Percentiles rank a stretch among this genome's conserved stretches.
These are phyloP conservation scores for Fregetta grallaria DNA, from an alignment of 2,113 vertebrate genomes.

Conservation along the genomic window DNA sequence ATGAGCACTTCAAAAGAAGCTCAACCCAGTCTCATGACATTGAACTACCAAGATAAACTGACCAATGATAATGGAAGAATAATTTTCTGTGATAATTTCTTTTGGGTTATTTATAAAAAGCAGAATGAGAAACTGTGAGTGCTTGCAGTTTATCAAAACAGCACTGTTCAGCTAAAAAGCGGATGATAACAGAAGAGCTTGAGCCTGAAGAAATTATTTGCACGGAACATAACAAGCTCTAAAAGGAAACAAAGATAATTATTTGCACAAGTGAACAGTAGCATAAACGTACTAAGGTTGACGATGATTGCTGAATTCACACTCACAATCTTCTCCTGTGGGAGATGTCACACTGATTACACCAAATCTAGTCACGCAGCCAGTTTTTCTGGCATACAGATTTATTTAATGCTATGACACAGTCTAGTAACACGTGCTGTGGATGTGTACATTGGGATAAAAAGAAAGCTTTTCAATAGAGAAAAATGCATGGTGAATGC, in stretches of 20 bases:
- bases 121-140: background rate
- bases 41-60: background rate
- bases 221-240: background rate
- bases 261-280: background rate
- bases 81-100: background rate
- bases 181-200: background rate
- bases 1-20: background rate
- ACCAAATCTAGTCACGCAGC: background rate
- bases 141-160: background rate
- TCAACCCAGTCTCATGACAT: background rate
- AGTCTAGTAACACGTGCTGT: background rate
- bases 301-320: background rate
- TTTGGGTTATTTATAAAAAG: background rate
- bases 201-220: background rate
- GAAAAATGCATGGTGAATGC: background rate
- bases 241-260: background rate
- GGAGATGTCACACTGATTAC: background rate
- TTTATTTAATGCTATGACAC: background rate
- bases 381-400: background rate
- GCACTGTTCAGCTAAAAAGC: background rate
- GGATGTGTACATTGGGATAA: background rate
- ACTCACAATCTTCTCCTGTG: background rate
- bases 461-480: background rate
- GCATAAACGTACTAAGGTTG: background rate
- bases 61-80: background rate